Base-by-base conservation (phyloP, 2,888 invertebrate species). In the Quadriops clusia region DNA sequence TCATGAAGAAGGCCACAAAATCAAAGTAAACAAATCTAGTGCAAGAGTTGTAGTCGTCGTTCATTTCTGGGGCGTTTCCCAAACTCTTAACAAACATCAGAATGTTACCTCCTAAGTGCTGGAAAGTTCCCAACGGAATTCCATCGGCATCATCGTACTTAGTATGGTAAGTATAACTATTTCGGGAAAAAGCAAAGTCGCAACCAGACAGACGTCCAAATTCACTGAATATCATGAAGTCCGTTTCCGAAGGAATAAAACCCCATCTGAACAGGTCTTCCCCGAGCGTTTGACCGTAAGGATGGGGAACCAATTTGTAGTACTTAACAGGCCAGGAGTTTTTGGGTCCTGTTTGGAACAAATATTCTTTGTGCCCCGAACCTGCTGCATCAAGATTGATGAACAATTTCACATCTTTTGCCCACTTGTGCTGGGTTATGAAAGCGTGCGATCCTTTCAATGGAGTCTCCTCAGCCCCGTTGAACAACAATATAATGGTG, bases 311-410 rank as follows among this genome's bases (percentile, higher is more conserved):
- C 16, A 61, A 28, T 3, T 38, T 36, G 39, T 68, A 69, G 44
- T 61, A 58, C 33, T 64, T 61, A 43, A 84, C 60, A 0, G 84
- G 57, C 63, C 83, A 73, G 0, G 77, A 70, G 51, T 77, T 74
- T 28, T 68, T 63, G 4, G 86, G 86, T 1, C 84, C 83, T 20
- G 80, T 75, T 66, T 95, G 95, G 53, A 95, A 95, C 4, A 95
- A 64, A 33, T 83, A 70, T 45, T 93, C 87, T 34, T 86, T 77
- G 2, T 93, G 93, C 16, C 94, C 94, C 51, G 82, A 81, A 1
- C 94, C 95, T 29, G 84, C 86, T 0, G 91, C 82, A 56, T 95
- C 95, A 43, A 95, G 58, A 60, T 95, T 95, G 30, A 95, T 72
- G 37, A 94, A 79, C 0, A 81, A 75, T 26, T 73, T 70, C 12